Conservation (phyloP, 2,113 vertebrate genomes). For the Verasper variegatus region DNA sequence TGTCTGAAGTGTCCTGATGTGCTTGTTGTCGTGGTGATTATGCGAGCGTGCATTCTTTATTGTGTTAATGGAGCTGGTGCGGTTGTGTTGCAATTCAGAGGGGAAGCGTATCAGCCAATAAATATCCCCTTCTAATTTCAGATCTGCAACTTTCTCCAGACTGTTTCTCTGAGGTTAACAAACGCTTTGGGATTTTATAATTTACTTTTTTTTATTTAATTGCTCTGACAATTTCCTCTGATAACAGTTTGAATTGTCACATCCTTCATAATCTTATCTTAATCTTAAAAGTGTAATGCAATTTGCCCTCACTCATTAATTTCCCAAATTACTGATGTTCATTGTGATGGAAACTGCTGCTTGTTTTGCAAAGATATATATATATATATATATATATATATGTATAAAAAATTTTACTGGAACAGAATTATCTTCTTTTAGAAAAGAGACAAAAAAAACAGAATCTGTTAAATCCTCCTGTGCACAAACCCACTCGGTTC, state of each 20-base stretch:
- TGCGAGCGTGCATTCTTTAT: neutral
- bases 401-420: too few relatives aligned
- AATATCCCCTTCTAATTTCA: constrained; percentile 11
- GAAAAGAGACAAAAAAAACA: neutral
- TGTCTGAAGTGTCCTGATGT: constrained; percentile 13
- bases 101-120: constrained; percentile 5
- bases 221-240: constrained; percentile 35
- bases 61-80: constrained; percentile 7
- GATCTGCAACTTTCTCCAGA: constrained; percentile 12
- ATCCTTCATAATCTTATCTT: constrained; percentile 52
- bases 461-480: constrained; percentile 14
- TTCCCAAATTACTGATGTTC: constrained; percentile 35
- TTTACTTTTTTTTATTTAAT: constrained; percentile 12
- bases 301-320: constrained; percentile 48
- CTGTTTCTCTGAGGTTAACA: constrained; percentile 12
- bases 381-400: too few relatives aligned
- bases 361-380: constrained; percentile 42
- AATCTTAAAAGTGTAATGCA: constrained; percentile 56
- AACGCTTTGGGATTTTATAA: constrained; percentile 25
- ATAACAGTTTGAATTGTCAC: constrained; percentile 39
- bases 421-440: neutral
- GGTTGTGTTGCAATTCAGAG: neutral
- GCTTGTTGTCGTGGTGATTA: constrained; percentile 19
- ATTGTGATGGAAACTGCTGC: constrained; percentile 5
- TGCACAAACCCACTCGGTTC: constrained; percentile 26